Base-by-base conservation (phyloP, 2,888 invertebrate genomes). In the Eupithecia exiguata region DNA sequence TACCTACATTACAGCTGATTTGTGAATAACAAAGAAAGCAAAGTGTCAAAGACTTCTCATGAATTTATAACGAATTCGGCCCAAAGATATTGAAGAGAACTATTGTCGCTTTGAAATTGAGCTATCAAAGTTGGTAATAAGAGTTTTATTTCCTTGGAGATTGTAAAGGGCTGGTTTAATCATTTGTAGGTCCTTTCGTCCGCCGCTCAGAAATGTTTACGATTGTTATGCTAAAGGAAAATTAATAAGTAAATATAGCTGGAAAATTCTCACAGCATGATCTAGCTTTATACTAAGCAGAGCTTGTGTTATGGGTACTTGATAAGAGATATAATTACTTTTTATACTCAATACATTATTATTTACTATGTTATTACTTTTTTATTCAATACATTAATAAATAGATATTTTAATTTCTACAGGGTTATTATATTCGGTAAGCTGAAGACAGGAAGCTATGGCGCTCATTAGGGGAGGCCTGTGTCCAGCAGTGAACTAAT, bases 51-150 rank as follows among this genome's bases (percentile, higher is more conserved):
- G 86, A 81, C 74, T 79, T 75, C 86, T 88, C 88, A 88, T 89
- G 87, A 88, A 89, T 88, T 82, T 83, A 79, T 89, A 89, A 89
- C 87, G 87, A 88, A 79, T 77, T 69, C 77, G 78, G 73, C 72
- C 76, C 72, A 70, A 53, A 65, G 30, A 72, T 58, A 38, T 71
- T 36, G 46, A 68, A 71, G 35, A 21, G 36, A 38, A 65, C 36
- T 36, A 36, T 65, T 65, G 36, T 58, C 40, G 38, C 36, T 65
- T 65, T 43, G 40, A 66, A 66, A 66, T 38, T 43, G 66, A 40
- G 25, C 66, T 25, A 36, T 65, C 65, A 38, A 21, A 18, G 40
- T 66, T 40, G 63, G 63, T 70, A 36, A 14, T 63, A 46, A n/a
- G 40, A 18, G n/a, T 65, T 65, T 53, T 36, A 30, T 46, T 66